phyloP scores from a whole-genome alignment of 2,888 invertebrate species.

The Cistogaster globosa region DNA sequence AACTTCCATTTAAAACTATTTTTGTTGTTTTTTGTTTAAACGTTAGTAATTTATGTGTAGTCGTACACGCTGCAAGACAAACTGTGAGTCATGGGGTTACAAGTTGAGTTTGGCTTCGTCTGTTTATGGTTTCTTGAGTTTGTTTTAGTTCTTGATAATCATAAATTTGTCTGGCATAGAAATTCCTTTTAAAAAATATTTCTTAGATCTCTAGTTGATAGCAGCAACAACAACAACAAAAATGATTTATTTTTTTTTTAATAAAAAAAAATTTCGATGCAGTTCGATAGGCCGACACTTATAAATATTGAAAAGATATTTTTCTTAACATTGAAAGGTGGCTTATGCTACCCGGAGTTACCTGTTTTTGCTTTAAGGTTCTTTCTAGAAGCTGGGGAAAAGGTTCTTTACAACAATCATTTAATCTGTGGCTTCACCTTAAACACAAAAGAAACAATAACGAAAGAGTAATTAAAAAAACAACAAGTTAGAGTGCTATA shows the following conservation, averaged over 20 bases:
- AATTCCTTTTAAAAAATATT: conserved; percentile 55
- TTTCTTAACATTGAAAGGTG: no score
- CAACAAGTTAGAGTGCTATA: no score
- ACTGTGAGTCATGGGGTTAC: conserved; percentile 68
- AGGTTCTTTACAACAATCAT: no score
- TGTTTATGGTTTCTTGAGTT: conserved; percentile 7
- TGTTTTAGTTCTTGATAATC: conserved; percentile 38
- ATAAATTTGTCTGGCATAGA: conserved; percentile 61
- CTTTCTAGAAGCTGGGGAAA: no score
- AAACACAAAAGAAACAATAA: no score
- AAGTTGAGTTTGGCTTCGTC: conserved; percentile 27
- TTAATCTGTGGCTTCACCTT: no score
- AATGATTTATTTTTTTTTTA: conserved; percentile 15
- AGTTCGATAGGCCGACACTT: conserved; percentile 1
- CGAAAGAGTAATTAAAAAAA: no score
- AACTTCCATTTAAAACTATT: not conserved
- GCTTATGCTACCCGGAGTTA: no score
- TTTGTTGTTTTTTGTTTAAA: conserved; percentile 1
- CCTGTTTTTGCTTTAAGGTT: no score
- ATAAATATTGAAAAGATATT: not conserved
- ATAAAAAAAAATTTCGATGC: conserved; percentile 30
- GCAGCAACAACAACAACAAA: conserved; percentile 17
- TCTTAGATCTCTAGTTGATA: conserved; percentile 51
- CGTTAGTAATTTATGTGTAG: conserved; percentile 32
- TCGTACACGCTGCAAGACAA: conserved; percentile 27